phyloP scores from a whole-genome alignment of 2,113 vertebrate genomes.

The Meleagris gallopavo region DNA sequence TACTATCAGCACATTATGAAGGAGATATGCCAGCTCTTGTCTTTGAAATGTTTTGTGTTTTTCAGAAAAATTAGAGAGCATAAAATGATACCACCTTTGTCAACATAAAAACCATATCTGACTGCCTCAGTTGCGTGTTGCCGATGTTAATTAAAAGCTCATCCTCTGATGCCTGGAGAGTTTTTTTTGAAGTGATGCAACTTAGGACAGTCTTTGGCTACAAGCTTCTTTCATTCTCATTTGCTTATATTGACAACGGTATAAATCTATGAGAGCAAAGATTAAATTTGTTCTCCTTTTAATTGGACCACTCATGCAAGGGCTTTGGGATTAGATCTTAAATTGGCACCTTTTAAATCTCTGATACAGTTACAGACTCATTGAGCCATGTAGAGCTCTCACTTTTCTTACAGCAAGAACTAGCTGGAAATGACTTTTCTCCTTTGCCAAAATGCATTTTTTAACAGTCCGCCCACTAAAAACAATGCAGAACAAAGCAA shows the following conservation, averaged over 20 bases:
- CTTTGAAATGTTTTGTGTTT: background rate
- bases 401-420: background rate
- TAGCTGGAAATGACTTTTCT: slow-evolving; percentile 11
- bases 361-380: slow-evolving; percentile 18
- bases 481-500: background rate
- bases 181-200: background rate
- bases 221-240: background rate
- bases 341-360: slow-evolving; percentile 39
- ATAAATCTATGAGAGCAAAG: background rate
- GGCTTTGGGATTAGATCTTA: slow-evolving; percentile 31
- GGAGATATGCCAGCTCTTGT: background rate
- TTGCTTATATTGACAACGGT: slow-evolving; percentile 10
- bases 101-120: background rate
- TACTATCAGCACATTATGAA: background rate
- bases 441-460: slow-evolving; percentile 27
- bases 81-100: background rate
- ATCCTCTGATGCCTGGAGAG: background rate
- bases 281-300: slow-evolving; percentile 37
- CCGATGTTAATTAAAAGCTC: background rate
- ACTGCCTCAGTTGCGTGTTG: background rate
- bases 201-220: background rate
- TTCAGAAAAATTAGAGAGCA: background rate
- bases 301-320: slow-evolving; percentile 26
- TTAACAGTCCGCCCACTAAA: background rate
- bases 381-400: background rate